A percentile compares a stretch with the other conserved stretches of the same genome.
Evolutionary conservation across 2,888 invertebrate genomes (phyloP).

Genomic region (Zaprionus lineosus): DNA sequence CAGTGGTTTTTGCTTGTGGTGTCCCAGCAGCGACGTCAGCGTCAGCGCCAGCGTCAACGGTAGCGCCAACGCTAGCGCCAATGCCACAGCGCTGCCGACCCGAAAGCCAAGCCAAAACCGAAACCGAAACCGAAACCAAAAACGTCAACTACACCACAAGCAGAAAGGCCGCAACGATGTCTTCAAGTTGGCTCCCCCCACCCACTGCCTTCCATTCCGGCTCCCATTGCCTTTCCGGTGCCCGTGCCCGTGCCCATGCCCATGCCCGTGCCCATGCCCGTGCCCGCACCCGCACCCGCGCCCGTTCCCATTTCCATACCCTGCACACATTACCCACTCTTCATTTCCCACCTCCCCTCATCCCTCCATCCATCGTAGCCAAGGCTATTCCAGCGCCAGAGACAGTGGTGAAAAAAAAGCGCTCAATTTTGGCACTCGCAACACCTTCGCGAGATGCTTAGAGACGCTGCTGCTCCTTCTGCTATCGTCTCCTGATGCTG

Average conservation of each 20-base stretch:
- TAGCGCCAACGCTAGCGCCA: no score
- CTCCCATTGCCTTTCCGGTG: no score
- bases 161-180: slow-evolving; percentile 77
- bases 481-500: no score
- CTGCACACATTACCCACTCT: not conserved
- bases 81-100: slow-evolving; percentile 36
- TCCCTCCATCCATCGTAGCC: not conserved
- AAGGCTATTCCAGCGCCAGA: not conserved
- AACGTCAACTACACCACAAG: slow-evolving; percentile 78
- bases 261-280: no score
- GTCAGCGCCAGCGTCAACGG: slow-evolving; percentile 10
- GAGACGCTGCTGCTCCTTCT: no score
- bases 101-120: slow-evolving; percentile 66
- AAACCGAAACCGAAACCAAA: slow-evolving; percentile 72
- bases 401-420: slow-evolving; percentile 56
- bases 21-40: slow-evolving; percentile 56
- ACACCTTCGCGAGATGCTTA: slow-evolving; percentile 50
- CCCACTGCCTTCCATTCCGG: not conserved
- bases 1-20: slow-evolving; percentile 83
- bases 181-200: slow-evolving; percentile 61
- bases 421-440: slow-evolving; percentile 67
- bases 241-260: no score
- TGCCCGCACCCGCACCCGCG: not conserved
- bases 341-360: not conserved
- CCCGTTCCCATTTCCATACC: not conserved